Evolutionary conservation across 2,113 vertebrate species (phyloP).

Genomic region (Poeciliopsis occidentalis): DNA sequence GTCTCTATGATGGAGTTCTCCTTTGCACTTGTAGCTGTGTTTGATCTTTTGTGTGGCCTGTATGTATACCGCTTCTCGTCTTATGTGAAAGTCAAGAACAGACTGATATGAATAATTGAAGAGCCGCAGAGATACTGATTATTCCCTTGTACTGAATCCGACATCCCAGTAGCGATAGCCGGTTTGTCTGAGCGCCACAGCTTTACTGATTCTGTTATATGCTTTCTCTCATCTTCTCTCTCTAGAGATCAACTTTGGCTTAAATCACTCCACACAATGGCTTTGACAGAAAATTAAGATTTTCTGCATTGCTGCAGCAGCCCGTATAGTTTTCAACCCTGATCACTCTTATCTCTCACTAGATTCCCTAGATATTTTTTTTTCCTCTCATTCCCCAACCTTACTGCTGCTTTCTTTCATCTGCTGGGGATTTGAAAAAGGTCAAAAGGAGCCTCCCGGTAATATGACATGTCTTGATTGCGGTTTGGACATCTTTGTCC

Average conservation of each 20-base stretch:
- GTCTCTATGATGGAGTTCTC: conserved; percentile 39
- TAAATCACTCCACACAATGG: conserved; percentile 59
- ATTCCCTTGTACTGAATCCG: conserved; percentile 42
- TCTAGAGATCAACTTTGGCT: conserved; percentile 29
- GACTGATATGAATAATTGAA: conserved; percentile 67
- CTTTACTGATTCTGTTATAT: conserved; percentile 51
- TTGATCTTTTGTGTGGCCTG: conserved; percentile 58
- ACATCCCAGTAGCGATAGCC: conserved; percentile 46
- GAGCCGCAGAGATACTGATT: conserved; percentile 41
- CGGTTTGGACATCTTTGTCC: conserved; percentile 58
- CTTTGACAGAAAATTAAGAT: conserved; percentile 58
- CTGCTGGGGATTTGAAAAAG: conserved; percentile 52
- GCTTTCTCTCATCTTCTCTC: conserved; percentile 43
- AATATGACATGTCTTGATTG: conserved; percentile 75
- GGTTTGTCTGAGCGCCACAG: conserved; percentile 58
- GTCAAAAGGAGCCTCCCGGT: conserved; percentile 51
- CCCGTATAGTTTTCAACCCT: conserved; percentile 21
- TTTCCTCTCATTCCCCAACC: conserved; percentile 6
- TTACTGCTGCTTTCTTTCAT: conserved; percentile 24
- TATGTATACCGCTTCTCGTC: conserved; percentile 39
- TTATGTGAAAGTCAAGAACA: conserved; percentile 63
- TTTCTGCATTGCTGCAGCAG: conserved; percentile 53
- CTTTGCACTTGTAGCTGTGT: conserved; percentile 32
- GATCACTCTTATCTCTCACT: conserved; percentile 6
- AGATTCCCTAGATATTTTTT: background rate